Percentiles rank a stretch among this genome's conserved stretches.
These are phyloP conservation scores for Megalurothrips usitatus DNA, from an alignment of 2,888 invertebrate species.

Conservation along the genomic window DNA sequence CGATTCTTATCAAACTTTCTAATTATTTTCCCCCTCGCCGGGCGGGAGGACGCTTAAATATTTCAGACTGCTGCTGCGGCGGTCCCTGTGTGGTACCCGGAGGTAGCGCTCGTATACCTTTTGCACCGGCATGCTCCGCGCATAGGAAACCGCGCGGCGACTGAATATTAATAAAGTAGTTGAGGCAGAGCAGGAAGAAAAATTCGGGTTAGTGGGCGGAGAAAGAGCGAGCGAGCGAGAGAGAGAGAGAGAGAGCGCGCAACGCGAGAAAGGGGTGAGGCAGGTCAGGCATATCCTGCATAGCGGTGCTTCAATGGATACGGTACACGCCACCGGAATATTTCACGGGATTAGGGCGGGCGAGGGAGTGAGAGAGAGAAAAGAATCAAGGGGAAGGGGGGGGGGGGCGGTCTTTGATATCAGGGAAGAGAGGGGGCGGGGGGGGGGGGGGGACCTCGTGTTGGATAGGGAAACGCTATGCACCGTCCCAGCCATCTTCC, in stretches of 20 bases:
- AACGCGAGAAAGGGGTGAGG: not conserved
- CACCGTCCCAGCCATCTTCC: too few species aligned
- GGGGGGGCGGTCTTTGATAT: not conserved
- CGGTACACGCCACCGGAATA: slow-evolving; percentile 8
- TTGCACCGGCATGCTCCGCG: too few species aligned
- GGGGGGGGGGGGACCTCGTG: not conserved
- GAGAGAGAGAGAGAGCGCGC: not conserved
- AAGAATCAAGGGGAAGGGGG: too few species aligned
- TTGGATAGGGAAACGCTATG: not conserved
- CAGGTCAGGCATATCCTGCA: not conserved
- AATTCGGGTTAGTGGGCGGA: not conserved
- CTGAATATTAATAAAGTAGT: too few species aligned
- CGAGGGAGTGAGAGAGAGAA: not conserved
- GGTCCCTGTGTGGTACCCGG: too few species aligned
- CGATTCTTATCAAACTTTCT: too few species aligned
- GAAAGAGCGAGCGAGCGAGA: not conserved
- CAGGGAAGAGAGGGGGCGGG: not conserved
- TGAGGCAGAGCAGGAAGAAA: not conserved
- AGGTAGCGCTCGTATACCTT: too few species aligned
- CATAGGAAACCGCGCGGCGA: too few species aligned
- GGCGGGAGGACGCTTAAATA: too few species aligned
- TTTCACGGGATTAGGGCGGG: not conserved
- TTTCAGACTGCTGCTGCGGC: too few species aligned
- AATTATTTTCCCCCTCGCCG: too few species aligned
- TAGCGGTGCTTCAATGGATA: not conserved